These are phyloP conservation scores for Callipepla californica DNA, from an alignment of 2,113 vertebrate species.

Conservation along the genomic window DNA sequence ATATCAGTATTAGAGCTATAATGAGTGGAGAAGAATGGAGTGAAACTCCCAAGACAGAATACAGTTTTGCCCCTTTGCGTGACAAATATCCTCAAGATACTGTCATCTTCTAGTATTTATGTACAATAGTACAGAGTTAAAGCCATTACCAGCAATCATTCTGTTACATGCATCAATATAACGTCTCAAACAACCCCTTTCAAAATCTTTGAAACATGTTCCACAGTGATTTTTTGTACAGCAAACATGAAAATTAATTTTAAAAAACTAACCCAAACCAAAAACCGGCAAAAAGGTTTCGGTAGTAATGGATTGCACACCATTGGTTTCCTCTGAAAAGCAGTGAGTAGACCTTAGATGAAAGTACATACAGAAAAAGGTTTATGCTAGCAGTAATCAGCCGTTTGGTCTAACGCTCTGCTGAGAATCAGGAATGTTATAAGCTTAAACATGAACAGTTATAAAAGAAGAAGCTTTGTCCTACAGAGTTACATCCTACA, in stretches of 20 bases:
- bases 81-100: not conserved
- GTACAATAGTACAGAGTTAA: rapidly evolving
- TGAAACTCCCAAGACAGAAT: not conserved
- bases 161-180: not conserved
- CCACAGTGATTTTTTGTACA: not conserved
- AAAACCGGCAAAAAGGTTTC: not conserved
- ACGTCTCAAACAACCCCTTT: not conserved
- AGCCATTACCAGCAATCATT: not conserved
- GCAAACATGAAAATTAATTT: conserved; percentile 12
- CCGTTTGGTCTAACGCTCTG: not conserved
- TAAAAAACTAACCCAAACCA: conserved; percentile 5
- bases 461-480: not conserved
- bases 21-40: not conserved
- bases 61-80: not conserved
- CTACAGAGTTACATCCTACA: rapidly evolving
- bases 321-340: not conserved
- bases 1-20: not conserved
- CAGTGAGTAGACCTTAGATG: not conserved
- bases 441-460: not conserved
- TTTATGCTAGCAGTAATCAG: not conserved
- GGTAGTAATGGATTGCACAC: not conserved
- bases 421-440: not conserved
- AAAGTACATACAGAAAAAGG: not conserved
- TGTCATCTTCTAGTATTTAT: not conserved
- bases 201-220: not conserved